These are phyloP conservation scores for Sebastes ruberrimus DNA, from an alignment of 2,797 vertebrate species.

Conservation along the genomic window DNA sequence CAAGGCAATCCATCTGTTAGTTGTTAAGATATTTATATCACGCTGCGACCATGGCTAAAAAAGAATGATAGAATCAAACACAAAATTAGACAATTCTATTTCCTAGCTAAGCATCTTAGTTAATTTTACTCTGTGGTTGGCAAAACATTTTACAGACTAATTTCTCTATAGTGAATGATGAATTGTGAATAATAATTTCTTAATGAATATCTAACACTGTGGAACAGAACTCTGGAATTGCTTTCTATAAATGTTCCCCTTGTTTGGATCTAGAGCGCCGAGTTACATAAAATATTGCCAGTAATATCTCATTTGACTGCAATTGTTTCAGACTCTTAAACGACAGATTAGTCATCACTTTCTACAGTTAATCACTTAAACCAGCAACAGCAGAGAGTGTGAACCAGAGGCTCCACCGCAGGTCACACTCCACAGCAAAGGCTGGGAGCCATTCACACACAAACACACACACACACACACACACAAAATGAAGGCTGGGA, in stretches of 20 bases:
- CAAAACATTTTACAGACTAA: neutral
- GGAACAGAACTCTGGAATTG: constrained; percentile 1
- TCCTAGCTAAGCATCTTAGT: neutral
- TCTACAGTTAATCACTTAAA: constrained; percentile 65
- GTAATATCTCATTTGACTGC: constrained; percentile 31
- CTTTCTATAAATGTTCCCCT: neutral
- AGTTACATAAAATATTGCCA: constrained; percentile 10
- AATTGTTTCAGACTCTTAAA: constrained; percentile 42
- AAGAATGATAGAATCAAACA: neutral
- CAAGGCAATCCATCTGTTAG: neutral
- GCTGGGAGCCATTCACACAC: constrained; percentile 49
- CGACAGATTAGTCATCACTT: constrained; percentile 64
- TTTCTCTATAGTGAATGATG: neutral
- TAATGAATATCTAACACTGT: neutral
- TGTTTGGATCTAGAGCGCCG: constrained; percentile 36
- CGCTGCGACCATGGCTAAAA: neutral
- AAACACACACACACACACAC: constrained; percentile 16
- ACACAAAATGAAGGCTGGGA: constrained; percentile 38
- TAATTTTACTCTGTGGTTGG: neutral
- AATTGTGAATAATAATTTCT: constrained; percentile 1
- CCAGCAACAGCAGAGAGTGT: constrained; percentile 60
- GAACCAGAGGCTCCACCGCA: constrained; percentile 64
- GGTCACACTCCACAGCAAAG: constrained; percentile 67
- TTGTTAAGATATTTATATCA: neutral
- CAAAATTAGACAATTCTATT: neutral